A percentile compares a stretch with the other conserved stretches of the same genome.
Conservation (phyloP, 2,888 invertebrate species). For the Stegophylla sp. region DNA sequence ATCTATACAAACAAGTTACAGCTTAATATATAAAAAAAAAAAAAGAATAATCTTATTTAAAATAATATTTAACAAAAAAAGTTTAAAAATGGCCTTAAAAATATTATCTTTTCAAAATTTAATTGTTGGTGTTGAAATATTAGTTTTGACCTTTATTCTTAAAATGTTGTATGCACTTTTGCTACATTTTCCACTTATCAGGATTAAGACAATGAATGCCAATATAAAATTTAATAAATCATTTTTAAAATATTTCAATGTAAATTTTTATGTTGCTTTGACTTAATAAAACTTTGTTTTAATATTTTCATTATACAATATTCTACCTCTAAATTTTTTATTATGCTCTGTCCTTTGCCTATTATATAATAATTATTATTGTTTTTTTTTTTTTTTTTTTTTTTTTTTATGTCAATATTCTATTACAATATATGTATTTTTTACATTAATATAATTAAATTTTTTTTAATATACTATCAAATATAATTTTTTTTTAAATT, state of each 20-base stretch:
- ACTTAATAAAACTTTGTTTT: neutral
- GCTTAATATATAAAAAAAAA: no score
- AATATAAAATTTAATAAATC: neutral
- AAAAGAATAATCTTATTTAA: no score
- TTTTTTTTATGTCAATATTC: neutral
- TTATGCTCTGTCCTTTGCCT: constrained; percentile 15
- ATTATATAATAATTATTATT: neutral
- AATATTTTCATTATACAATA: neutral
- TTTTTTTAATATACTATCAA: neutral
- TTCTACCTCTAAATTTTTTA: constrained; percentile 7
- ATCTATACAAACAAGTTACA: no score
- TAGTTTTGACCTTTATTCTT: no score
- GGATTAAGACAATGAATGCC: no score
- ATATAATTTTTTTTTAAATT: constrained; percentile 29
- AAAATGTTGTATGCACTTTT: no score
- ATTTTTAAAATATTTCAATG: neutral
- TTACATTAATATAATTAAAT: constrained; percentile 8
- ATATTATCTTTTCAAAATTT: no score
- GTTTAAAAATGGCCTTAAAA: no score
- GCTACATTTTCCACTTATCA: no score
- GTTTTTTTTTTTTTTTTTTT: neutral
- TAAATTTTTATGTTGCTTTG: constrained; percentile 4
- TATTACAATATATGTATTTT: neutral
- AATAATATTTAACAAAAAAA: no score
- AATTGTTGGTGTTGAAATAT: no score